Conservation (phyloP, 2,888 invertebrate species). For the Zygaena filipendulae region DNA sequence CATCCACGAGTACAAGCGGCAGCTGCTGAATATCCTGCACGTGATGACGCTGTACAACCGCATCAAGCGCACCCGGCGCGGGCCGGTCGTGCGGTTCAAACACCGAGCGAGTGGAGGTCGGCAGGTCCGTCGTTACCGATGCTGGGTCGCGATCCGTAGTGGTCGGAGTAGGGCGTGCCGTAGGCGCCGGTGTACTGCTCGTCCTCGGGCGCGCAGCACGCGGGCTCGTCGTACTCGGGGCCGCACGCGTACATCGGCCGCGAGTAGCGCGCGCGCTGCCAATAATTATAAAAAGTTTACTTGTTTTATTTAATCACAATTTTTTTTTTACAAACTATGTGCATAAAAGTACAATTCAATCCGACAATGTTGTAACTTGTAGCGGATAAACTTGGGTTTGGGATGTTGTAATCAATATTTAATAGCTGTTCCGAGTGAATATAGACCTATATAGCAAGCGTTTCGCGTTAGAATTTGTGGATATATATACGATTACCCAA, state of each 20-base stretch:
- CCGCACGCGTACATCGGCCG: constrained; percentile 76
- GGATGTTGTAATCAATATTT: too few relatives aligned
- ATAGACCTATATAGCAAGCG: too few relatives aligned
- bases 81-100: too few relatives aligned
- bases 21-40: constrained; percentile 95
- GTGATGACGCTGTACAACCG: constrained; percentile 97
- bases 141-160: constrained; percentile 88
- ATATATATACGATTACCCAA: too few relatives aligned
- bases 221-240: constrained; percentile 94
- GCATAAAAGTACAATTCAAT: too few relatives aligned
- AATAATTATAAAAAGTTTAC: background rate
- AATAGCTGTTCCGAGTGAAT: too few relatives aligned
- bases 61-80: constrained; percentile 93
- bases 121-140: too few relatives aligned
- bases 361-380: background rate
- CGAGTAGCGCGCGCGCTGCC: constrained; percentile 75
- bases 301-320: too few relatives aligned
- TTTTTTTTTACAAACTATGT: too few relatives aligned
- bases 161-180: constrained; percentile 90
- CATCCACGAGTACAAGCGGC: constrained; percentile 99
- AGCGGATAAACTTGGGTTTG: background rate
- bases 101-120: too few relatives aligned
- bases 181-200: constrained; percentile 93
- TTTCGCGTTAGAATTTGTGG: too few relatives aligned
- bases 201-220: constrained; percentile 91